phyloP scores from a whole-genome alignment of 2,113 vertebrate species.

The Zeus faber region DNA sequence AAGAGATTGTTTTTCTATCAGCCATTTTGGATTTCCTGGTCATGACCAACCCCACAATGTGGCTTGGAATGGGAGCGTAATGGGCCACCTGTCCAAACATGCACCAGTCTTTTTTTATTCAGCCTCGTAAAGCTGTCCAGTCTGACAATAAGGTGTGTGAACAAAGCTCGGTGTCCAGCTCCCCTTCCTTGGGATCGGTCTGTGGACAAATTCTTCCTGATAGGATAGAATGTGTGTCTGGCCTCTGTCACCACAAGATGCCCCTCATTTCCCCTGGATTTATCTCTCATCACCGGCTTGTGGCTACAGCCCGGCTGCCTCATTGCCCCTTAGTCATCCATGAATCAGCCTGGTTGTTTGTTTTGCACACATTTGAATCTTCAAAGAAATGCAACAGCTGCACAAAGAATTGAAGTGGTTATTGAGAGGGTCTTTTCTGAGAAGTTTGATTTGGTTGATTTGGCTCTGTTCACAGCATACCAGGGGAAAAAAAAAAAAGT shows the following conservation, averaged over 20 bases:
- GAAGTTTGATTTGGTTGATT: background rate
- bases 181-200: background rate
- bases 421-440: background rate
- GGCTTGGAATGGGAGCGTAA: conserved; percentile 28
- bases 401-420: background rate
- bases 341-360: background rate
- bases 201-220: conserved; percentile 22
- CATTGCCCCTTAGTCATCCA: background rate
- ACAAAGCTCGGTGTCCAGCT: conserved; percentile 11
- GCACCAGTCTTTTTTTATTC: conserved; percentile 42
- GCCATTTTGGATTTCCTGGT: conserved; percentile 39
- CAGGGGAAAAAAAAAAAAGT: too few relatives aligned
- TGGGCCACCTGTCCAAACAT: conserved; percentile 66
- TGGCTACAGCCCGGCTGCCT: background rate
- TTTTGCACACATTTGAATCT: background rate
- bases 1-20: conserved; percentile 26
- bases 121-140: conserved; percentile 20
- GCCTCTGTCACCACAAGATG: conserved; percentile 11
- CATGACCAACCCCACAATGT: conserved; percentile 33
- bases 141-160: background rate
- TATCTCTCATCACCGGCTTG: background rate
- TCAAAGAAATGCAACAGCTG: conserved; percentile 4
- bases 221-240: conserved; percentile 7
- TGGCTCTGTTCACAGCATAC: too few relatives aligned
- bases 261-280: background rate